Evolutionary conservation across 2,113 vertebrate species (phyloP).

Genomic region (Dendrocopos noguchii): DNA sequence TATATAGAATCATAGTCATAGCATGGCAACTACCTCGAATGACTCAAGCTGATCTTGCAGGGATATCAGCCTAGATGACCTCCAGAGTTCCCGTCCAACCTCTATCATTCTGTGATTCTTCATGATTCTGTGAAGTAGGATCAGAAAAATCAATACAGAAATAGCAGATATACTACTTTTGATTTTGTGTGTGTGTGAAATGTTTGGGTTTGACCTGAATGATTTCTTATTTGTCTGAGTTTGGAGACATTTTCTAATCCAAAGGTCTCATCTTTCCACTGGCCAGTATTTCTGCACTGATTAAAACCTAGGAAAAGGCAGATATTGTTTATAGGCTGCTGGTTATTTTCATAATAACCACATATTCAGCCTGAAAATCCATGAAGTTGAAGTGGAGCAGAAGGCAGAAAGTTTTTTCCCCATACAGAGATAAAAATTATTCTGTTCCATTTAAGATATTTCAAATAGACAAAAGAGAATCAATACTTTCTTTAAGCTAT

Average conservation of each 20-base stretch:
- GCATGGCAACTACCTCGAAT: too few relatives aligned
- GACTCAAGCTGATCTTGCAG: too few relatives aligned
- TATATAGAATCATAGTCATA: too few relatives aligned
- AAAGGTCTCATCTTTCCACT: neutral
- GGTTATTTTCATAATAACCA: neutral
- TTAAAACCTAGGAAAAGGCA: neutral
- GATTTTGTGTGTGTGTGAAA: neutral
- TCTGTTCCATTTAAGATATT: neutral
- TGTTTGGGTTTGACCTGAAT: neutral
- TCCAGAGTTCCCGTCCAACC: too few relatives aligned
- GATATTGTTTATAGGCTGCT: neutral
- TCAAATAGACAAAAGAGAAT: neutral
- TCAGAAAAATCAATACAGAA: neutral
- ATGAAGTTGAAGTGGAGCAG: neutral
- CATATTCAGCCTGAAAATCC: neutral
- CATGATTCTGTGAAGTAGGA: neutral
- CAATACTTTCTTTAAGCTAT: neutral
- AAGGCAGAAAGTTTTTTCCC: neutral
- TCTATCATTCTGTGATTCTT: too few relatives aligned
- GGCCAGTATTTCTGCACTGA: neutral
- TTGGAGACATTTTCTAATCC: neutral
- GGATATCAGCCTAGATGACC: too few relatives aligned
- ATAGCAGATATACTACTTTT: neutral
- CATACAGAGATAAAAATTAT: neutral
- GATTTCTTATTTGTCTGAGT: neutral